Evolutionary conservation across 2,888 invertebrate species (phyloP).

Genomic region (Orthonevra nobilis): DNA sequence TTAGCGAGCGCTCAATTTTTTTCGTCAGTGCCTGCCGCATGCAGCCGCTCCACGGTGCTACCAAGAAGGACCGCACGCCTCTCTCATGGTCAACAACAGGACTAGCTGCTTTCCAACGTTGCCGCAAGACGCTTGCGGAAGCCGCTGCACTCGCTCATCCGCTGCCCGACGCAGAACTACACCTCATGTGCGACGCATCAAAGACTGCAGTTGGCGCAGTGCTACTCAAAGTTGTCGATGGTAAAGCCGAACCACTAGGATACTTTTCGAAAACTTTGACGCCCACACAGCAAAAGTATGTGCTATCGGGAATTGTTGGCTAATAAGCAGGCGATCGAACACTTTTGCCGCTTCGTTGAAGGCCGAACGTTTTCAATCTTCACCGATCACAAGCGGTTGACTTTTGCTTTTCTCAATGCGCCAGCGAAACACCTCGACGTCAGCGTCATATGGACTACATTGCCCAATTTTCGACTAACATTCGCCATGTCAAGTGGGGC

Average conservation of each 20-base stretch:
- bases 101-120: conserved; percentile 11
- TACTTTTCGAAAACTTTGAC: too few species aligned
- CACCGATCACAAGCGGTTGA: conserved; percentile 33
- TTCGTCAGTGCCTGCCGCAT: too few species aligned
- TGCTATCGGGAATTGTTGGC: conserved; percentile 25
- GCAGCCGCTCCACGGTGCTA: conserved; percentile 12
- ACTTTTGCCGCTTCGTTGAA: not conserved
- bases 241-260: conserved; percentile 11
- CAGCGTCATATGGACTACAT: too few species aligned
- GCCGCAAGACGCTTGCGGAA: too few species aligned
- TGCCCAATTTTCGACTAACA: conserved; percentile 44
- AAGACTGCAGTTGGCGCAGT: conserved; percentile 18
- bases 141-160: too few species aligned
- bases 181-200: too few species aligned
- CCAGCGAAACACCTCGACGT: too few species aligned
- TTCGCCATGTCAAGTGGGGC: conserved; percentile 42
- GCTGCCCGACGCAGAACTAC: too few species aligned
- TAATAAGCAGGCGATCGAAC: conserved; percentile 17
- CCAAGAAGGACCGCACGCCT: conserved; percentile 23
- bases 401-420: too few species aligned
- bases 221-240: conserved; percentile 9
- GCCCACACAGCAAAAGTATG: too few species aligned
- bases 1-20: conserved; percentile 18
- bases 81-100: conserved; percentile 24
- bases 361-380: too few species aligned